Evolutionary conservation across 2,797 vertebrate genomes (phyloP), one percentile per base, ranked within the genome.

Genomic region (Silurus aristotelis): DNA sequence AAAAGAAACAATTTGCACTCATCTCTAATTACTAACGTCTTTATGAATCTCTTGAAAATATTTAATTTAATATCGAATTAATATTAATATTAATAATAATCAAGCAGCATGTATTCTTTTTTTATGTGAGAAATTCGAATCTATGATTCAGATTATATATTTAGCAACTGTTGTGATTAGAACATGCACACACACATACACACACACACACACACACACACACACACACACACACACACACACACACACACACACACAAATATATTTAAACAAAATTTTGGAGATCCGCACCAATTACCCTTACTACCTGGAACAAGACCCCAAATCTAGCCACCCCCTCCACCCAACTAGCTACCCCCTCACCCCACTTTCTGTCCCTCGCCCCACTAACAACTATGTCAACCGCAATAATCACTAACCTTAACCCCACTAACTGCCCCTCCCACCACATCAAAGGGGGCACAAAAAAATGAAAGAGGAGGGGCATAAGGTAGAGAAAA

Each of bases 361-460:
- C 64, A 70, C 80, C 64, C 64, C 64, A 68, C 63, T 81, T 81
- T 81, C 63, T 68, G 64, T 64, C 64, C 79, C 64, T 81, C 66
- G 25, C 25, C 46, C 66, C 25, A 48, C 43, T 77, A 67, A 58
- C 48, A 70, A 70, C 38, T 60, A 31, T 7, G 6, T 27, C 64
- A 82, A 15, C 46, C 66, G 25, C 48, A 56, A 71, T 38, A 71
- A 82, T 58, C 66, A 68, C 80, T 82, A 82, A 82, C 80, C 66
- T 82, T 68, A 70, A 58, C 48, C 52, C 52, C 67, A 71, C 75
- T 46, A 67, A 78, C 83, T 83, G 75, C 81, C 73, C 78, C 83
- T 81, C 66, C 73, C 70, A 75, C 63, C 72, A 72, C 86, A 31
- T 82, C 19, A 78, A 46, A 75, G 55, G 70, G 83, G 71, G 55